Base-by-base conservation (phyloP, 1,140 invertebrate genomes). In the Polypedilum pembai region DNA sequence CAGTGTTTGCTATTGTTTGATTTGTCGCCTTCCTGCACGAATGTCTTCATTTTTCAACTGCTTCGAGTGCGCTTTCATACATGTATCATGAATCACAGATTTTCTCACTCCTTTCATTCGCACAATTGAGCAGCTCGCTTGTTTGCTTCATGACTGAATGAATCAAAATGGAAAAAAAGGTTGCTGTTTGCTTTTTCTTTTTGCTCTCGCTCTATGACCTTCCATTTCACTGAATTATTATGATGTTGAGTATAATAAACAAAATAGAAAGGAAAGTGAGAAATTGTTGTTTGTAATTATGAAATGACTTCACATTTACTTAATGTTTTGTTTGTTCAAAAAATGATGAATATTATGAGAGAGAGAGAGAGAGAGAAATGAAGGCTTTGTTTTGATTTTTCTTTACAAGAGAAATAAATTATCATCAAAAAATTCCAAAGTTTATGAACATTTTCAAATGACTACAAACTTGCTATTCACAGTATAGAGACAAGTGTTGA, bases 11-110 rank as follows among this genome's bases (percentile, higher is more conserved):
- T 33, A 33, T 33, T 33, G 24, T 33, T 33, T 33, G 24, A 33
- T 33, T 33, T 33, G 24, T 33, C 24, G 24, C 5, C 24, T 33
- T 33, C 24, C 24, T 33, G 24, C 24, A 33, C 24, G 24, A 33
- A 33, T 56, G 45, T 56, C 45, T 56, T 56, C 45, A 56, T 56
- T 15, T 56, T 56, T 56, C 45, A 56, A 56, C n/a, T 56, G 5
- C 5, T 56, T 56, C 45, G 15, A 56, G 45, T n/a, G 41, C 15
- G 41, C 45, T 56, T 56, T 56, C n/a, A 56, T 45, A 10, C 45
- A 56, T 56, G n/a, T 15, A 56, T 56, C 45, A 56, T 56, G 45
- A 56, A 56, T 56, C 45, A 56, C 45, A 12, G 45, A 56, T n/a
- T 56, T 56, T 56, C n/a, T 15, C 45, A 15, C n/a, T 56, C 12